These are phyloP conservation scores for Nanorana parkeri DNA, from an alignment of 2,113 vertebrate genomes.

Conservation along the genomic window DNA sequence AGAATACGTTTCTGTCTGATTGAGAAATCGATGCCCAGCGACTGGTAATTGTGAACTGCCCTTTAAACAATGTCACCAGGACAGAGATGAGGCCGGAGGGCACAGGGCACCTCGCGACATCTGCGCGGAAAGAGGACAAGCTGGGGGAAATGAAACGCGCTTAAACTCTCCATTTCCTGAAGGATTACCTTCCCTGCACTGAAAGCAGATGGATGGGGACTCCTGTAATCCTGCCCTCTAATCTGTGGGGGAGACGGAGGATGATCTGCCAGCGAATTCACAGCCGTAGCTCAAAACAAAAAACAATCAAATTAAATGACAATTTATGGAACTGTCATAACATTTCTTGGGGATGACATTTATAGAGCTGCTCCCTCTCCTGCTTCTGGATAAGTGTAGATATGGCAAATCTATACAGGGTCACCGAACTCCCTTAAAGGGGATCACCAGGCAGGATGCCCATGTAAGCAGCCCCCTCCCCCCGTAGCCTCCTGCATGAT, in stretches of 20 bases:
- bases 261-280: background rate
- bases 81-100: background rate
- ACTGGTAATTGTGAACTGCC: too few species aligned
- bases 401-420: background rate
- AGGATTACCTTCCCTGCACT: conserved; percentile 21
- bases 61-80: background rate
- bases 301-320: too few species aligned
- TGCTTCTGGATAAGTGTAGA: background rate
- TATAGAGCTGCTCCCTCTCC: too few species aligned
- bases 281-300: conserved; percentile 4
- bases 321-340: too few species aligned
- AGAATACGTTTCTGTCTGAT: too few species aligned
- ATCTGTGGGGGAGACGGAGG: background rate
- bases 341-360: too few species aligned
- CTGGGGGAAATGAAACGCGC: background rate
- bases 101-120: conserved; percentile 1
- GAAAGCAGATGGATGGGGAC: too few species aligned
- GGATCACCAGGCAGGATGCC: too few species aligned
- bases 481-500: too few species aligned
- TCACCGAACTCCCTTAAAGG: background rate
- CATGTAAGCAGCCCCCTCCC: too few species aligned
- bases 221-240: background rate
- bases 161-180: too few species aligned
- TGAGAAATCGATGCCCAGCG: too few species aligned
- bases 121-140: background rate